Conservation (phyloP, 2,113 vertebrate species). For the Perognathus longimembris region DNA sequence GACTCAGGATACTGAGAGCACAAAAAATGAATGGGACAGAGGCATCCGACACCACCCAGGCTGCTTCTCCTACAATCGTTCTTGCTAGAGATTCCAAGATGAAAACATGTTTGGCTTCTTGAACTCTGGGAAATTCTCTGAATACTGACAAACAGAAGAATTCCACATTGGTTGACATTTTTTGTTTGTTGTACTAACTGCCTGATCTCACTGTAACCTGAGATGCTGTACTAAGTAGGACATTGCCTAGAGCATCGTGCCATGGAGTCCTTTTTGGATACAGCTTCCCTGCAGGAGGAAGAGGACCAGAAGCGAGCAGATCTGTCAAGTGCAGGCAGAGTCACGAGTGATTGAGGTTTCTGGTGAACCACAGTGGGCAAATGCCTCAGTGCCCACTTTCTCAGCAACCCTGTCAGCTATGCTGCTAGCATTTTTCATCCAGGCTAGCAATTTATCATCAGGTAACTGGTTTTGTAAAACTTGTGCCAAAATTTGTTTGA, state of each 20-base stretch:
- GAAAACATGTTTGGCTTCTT: neutral
- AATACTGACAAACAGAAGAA: neutral
- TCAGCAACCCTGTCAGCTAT: neutral
- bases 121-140: neutral
- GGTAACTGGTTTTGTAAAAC: conserved; percentile 74
- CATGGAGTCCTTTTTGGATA: neutral
- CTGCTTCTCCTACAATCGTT: neutral
- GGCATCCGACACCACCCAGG: neutral
- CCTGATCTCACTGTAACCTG: neutral
- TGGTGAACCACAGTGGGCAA: conserved; percentile 40
- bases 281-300: neutral
- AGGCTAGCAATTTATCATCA: conserved; percentile 70
- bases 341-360: neutral
- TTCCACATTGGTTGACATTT: neutral
- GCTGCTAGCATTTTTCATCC: conserved; percentile 65
- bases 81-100: too few species aligned
- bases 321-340: neutral
- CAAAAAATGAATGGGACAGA: neutral
- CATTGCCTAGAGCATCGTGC: neutral
- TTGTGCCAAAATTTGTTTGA: conserved; percentile 66
- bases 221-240: neutral
- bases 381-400: conserved; percentile 9
- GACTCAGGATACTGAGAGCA: too few species aligned
- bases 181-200: neutral
- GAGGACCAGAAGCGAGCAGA: fast-evolving